Percentiles rank a stretch among this genome's conserved stretches.
phyloP scores from a whole-genome alignment of 2,888 invertebrate species.

The Malthinus seriepunctatus region DNA sequence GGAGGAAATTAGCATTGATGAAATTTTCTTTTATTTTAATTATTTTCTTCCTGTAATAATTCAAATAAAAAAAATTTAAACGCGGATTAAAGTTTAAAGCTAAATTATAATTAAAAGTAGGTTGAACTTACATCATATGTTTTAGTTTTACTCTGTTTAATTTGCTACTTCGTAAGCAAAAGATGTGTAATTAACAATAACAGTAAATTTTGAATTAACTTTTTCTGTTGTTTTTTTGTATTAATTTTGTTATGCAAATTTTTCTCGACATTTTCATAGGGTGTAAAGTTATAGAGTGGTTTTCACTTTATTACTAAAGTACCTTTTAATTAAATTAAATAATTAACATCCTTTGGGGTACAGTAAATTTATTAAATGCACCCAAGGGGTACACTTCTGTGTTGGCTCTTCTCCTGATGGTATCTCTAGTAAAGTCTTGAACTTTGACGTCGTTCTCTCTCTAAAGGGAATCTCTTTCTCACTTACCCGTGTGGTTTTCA shows the following conservation, averaged over 20 bases:
- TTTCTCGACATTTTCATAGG: slow-evolving; percentile 13
- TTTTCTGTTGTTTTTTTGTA: not conserved
- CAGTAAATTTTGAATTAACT: not conserved
- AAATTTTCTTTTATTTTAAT: too few relatives aligned
- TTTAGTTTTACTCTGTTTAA: too few relatives aligned
- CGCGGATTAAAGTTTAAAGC: too few relatives aligned
- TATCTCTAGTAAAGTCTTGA: slow-evolving; percentile 30
- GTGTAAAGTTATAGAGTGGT: slow-evolving; percentile 33
- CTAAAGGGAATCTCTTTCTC: slow-evolving; percentile 11
- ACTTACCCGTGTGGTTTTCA: slow-evolving; percentile 13
- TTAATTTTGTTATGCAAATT: slow-evolving; percentile 20
- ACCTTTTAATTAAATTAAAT: slow-evolving; percentile 50
- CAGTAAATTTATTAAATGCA: slow-evolving; percentile 43
- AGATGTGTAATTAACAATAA: too few relatives aligned
- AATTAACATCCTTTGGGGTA: slow-evolving; percentile 46
- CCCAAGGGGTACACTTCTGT: slow-evolving; percentile 29
- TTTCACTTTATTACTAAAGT: slow-evolving; percentile 36
- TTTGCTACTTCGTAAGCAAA: too few relatives aligned
- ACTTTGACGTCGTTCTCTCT: slow-evolving; percentile 13
- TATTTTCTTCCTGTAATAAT: too few relatives aligned
- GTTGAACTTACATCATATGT: too few relatives aligned
- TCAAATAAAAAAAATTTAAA: too few relatives aligned
- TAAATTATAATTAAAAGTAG: too few relatives aligned
- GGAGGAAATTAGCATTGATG: too few relatives aligned
- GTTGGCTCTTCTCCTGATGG: slow-evolving; percentile 27